Percentiles rank a stretch among this genome's conserved stretches.
Evolutionary conservation across 2,888 invertebrate species (phyloP).

Genomic region (Catocala sponsa): DNA sequence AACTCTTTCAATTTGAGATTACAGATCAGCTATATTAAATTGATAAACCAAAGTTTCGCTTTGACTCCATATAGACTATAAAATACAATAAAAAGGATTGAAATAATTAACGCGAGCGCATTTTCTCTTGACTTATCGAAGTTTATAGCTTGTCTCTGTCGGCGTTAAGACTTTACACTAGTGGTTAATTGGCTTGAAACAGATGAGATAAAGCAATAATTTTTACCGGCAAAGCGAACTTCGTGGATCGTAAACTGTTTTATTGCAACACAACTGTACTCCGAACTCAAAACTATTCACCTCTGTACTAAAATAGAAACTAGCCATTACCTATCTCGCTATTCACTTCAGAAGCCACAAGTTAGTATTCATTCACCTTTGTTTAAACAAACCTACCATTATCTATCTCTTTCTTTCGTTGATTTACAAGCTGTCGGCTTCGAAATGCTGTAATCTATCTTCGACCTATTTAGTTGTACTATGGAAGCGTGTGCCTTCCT

Average conservation of each 20-base stretch:
- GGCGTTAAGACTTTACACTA: conserved; percentile 1
- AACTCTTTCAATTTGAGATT: too few species aligned
- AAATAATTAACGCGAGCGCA: neutral
- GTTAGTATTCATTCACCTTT: neutral
- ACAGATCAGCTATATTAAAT: too few species aligned
- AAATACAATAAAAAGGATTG: too few species aligned
- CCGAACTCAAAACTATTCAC: conserved; percentile 14
- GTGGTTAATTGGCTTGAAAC: conserved; percentile 13
- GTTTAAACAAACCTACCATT: too few species aligned
- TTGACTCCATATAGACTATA: too few species aligned
- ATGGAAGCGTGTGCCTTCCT: conserved; percentile 42
- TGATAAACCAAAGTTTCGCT: too few species aligned
- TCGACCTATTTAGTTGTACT: conserved; percentile 38
- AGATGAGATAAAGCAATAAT: conserved; percentile 29
- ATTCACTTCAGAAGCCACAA: neutral
- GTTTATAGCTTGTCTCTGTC: conserved; percentile 6
- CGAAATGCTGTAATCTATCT: conserved; percentile 11
- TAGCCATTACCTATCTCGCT: neutral
- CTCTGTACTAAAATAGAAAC: conserved; percentile 6
- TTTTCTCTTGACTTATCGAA: conserved; percentile 1
- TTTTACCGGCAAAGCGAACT: conserved; percentile 19
- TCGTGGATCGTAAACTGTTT: conserved; percentile 38
- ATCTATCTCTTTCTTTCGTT: neutral
- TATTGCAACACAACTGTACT: conserved; percentile 31
- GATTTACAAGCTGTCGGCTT: neutral